Conservation (phyloP, 2,888 invertebrate genomes). For the Lissocephala sabroskyi region DNA sequence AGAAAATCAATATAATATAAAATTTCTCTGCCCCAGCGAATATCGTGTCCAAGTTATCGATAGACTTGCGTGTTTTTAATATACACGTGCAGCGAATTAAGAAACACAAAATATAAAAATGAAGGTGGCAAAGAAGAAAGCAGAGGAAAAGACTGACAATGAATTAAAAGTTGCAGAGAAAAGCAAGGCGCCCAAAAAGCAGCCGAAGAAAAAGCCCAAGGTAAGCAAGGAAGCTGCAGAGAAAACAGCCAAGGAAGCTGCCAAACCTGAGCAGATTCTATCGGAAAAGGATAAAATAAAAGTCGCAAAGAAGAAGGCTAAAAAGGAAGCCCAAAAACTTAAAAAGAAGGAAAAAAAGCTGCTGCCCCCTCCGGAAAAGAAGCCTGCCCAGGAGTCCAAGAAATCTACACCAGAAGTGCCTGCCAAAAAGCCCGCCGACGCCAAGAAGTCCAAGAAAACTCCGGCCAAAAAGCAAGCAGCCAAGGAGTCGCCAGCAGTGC, state of each 20-base stretch:
- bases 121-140: conserved; percentile 27
- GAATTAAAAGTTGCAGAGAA: conserved; percentile 28
- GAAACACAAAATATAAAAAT: conserved; percentile 15
- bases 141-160: conserved; percentile 9
- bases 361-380: conserved; percentile 1
- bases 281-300: conserved; percentile 37
- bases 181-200: conserved; percentile 31
- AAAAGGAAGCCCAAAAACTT: conserved; percentile 53
- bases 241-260: not conserved
- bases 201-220: conserved; percentile 21
- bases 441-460: too few species aligned
- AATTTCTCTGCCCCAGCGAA: too few species aligned
- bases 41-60: too few species aligned
- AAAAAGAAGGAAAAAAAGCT: conserved; percentile 40
- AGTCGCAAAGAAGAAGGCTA: conserved; percentile 55
- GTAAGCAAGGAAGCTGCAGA: not conserved
- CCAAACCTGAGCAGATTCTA: conserved; percentile 14
- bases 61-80: too few species aligned
- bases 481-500: too few species aligned
- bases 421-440: not conserved
- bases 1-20: too few species aligned
- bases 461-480: conserved; percentile 17
- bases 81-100: not conserved
- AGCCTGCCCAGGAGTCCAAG: not conserved
- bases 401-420: not conserved